These are phyloP conservation scores for Drosophila setosimentum DNA, from an alignment of 2,888 invertebrate genomes.

Conservation along the genomic window DNA sequence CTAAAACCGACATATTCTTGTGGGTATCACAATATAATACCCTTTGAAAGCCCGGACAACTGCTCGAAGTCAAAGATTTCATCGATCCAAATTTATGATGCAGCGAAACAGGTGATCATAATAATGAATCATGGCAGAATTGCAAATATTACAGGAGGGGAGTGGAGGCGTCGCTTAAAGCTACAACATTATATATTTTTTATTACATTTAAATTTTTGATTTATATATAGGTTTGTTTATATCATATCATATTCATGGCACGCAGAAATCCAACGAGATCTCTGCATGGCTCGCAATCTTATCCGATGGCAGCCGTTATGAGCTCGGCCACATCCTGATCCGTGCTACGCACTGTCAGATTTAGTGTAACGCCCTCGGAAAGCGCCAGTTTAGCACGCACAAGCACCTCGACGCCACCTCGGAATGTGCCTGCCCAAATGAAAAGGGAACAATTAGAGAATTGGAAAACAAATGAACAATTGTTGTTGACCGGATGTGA, in stretches of 20 bases:
- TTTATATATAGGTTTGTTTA: slow-evolving; percentile 34
- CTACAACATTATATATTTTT: slow-evolving; percentile 54
- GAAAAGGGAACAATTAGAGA: not conserved
- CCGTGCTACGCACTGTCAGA: slow-evolving; percentile 94
- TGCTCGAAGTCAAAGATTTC: slow-evolving; percentile 22
- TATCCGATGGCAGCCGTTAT: slow-evolving; percentile 94
- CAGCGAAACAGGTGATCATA: not conserved
- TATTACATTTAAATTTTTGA: slow-evolving; percentile 49
- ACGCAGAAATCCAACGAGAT: slow-evolving; percentile 65
- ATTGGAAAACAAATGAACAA: too few species aligned
- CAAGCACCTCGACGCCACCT: slow-evolving; percentile 95
- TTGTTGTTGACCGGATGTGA: not conserved
- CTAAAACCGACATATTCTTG: slow-evolving; percentile 44
- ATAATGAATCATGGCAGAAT: slow-evolving; percentile 8
- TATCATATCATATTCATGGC: slow-evolving; percentile 62
- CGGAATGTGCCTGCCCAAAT: slow-evolving; percentile 90
- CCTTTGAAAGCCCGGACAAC: slow-evolving; percentile 34
- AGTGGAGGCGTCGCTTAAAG: slow-evolving; percentile 55
- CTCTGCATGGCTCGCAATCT: slow-evolving; percentile 68
- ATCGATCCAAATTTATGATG: slow-evolving; percentile 15
- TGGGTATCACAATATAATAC: slow-evolving; percentile 16
- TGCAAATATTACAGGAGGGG: slow-evolving; percentile 22
- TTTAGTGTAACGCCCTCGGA: slow-evolving; percentile 96
- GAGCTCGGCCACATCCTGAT: slow-evolving; percentile 94
- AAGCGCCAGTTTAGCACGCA: slow-evolving; percentile 92